Evolutionary conservation across 2,113 vertebrate genomes (phyloP).

Genomic region (Lates calcarifer): DNA sequence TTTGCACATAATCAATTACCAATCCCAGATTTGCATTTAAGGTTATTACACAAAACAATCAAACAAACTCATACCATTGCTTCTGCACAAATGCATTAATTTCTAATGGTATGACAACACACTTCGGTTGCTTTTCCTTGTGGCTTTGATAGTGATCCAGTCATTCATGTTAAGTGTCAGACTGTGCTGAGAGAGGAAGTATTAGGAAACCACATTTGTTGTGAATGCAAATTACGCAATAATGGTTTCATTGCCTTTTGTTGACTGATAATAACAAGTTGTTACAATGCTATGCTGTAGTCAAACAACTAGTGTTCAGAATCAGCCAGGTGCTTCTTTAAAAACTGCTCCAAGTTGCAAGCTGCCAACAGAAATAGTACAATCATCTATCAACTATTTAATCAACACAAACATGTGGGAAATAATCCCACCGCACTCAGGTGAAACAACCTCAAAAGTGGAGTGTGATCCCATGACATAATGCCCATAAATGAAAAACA

Average conservation of each 20-base stretch:
- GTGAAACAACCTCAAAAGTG: conserved; percentile 62
- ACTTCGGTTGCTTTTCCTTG: not conserved
- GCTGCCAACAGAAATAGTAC: conserved; percentile 74
- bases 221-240: conserved; percentile 1
- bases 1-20: conserved; percentile 17
- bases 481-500: conserved; percentile 72
- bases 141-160: not conserved
- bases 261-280: conserved; percentile 34
- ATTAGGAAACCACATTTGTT: conserved; percentile 7
- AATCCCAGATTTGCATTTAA: conserved; percentile 11
- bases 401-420: conserved; percentile 59
- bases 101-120: not conserved
- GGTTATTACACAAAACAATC: not conserved
- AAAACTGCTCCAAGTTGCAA: conserved; percentile 82
- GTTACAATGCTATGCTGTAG: conserved; percentile 31
- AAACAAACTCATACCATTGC: not conserved
- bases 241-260: conserved; percentile 2
- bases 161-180: conserved; percentile 17
- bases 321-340: conserved; percentile 84
- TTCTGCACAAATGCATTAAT: conserved; percentile 2
- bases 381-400: conserved; percentile 57
- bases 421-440: conserved; percentile 43
- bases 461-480: conserved; percentile 63
- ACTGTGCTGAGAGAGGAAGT: not conserved
- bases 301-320: conserved; percentile 82